A percentile compares a stretch with the other conserved stretches of the same genome.
phyloP scores from a whole-genome alignment of 1,140 invertebrate species.

The Mactra quadrangularis region DNA sequence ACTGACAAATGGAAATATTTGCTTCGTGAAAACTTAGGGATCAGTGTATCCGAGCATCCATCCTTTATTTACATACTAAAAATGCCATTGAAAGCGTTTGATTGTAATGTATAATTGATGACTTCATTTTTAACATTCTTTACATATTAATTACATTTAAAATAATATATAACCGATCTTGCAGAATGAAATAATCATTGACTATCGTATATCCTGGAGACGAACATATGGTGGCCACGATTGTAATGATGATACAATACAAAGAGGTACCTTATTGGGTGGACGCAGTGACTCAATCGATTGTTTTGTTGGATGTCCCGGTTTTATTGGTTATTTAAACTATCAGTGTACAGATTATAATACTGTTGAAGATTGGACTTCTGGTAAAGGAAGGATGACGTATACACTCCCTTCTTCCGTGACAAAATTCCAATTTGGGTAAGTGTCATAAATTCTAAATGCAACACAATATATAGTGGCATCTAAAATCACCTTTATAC shows the following conservation, averaged over 20 bases:
- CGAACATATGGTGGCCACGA: background rate
- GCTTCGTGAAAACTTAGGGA: no score
- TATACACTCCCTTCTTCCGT: background rate
- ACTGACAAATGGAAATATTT: no score
- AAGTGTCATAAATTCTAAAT: no score
- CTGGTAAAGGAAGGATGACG: conserved; percentile 2
- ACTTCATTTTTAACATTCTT: no score
- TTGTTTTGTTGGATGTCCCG: background rate
- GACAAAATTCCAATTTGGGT: background rate
- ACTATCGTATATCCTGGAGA: conserved; percentile 23
- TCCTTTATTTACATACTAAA: no score
- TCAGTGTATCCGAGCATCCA: no score
- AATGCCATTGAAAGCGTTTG: no score
- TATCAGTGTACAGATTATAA: conserved; percentile 31
- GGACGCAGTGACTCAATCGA: background rate
- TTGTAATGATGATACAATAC: conserved; percentile 1
- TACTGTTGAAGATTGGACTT: conserved; percentile 5
- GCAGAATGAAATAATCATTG: conserved; percentile 17
- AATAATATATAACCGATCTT: no score
- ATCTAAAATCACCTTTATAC: no score
- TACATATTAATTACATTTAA: no score
- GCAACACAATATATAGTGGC: background rate
- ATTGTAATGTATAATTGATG: no score
- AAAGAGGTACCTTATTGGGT: background rate
- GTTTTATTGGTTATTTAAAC: background rate